Base-by-base conservation (phyloP, 2,888 invertebrate genomes). In the Apoda limacodes region DNA sequence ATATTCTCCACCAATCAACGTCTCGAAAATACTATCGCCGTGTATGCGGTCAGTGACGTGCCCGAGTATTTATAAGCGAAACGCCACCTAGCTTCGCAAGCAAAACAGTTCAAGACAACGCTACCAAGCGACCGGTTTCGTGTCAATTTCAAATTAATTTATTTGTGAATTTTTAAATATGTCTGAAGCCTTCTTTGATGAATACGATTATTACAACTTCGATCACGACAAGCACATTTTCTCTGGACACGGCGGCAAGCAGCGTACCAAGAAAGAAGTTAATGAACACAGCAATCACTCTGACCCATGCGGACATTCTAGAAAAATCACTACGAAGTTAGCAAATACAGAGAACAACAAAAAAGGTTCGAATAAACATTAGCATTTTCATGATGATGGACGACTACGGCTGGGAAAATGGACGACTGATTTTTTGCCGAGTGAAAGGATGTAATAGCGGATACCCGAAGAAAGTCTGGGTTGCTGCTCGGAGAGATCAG, bases 161-260 rank as follows among this genome's bases (percentile, higher is more conserved):
- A 45, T 40, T 37, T 53, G n/a, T n/a, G 7, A 17, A 61, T 53
- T 56, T 46, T 44, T 51, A 74, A 85, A 72, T 64, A 92, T 93
- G 93, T 92, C 92, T 57, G 92, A 92, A 74, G 82, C 83, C 53
- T 87, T 91, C 80, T 89, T 90, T 66, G 95, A 96, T 80, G 88
- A 93, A 62, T 94, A 93, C 85, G 96, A 96, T 62, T 92, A 94
- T 63, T 96, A 93, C 84, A 95, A 95, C 76, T 95, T 90, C 72
- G 93, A 93, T 52, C 88, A 92, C 82, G 95, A 94, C 69, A 95
- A 95, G 74, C 89, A 92, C 65, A 87, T 95, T 42, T 89, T 88
- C 69, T 87, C 88, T 23, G 90, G 91, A 13, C 92, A 93, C 75
- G 89, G 93, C 60, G 96, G 96, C 40, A 95, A 96, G 66, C 92